phyloP scores from a whole-genome alignment of 2,797 vertebrate genomes.

The Austrolebias charrua region DNA sequence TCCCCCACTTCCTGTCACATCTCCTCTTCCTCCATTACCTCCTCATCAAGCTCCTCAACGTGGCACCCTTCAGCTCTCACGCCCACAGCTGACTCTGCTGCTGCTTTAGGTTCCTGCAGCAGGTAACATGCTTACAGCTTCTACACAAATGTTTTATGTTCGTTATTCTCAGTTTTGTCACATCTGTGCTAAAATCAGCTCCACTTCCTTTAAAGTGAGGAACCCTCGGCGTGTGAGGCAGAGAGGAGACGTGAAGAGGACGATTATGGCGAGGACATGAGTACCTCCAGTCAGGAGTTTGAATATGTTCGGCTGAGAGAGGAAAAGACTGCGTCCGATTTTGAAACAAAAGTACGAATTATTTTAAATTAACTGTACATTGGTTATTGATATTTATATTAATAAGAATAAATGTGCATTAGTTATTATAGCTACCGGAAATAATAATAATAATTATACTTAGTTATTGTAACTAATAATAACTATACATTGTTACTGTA shows the following conservation, averaged over 20 bases:
- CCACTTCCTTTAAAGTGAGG: constrained; percentile 44
- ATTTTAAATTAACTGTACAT: background rate
- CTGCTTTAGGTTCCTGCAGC: constrained; percentile 48
- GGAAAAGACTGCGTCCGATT: constrained; percentile 81
- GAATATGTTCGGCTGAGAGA: constrained; percentile 66
- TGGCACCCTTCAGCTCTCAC: constrained; percentile 49
- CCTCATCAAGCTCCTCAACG: constrained; percentile 31
- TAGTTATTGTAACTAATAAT: too few relatives aligned
- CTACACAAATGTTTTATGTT: background rate
- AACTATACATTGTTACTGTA: too few relatives aligned
- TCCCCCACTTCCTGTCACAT: constrained; percentile 17
- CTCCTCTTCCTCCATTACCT: constrained; percentile 26
- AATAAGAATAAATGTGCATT: too few relatives aligned
- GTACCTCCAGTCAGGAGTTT: constrained; percentile 68
- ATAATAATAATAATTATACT: too few relatives aligned
- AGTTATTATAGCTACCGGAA: too few relatives aligned
- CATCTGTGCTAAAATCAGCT: background rate
- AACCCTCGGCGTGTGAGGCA: constrained; percentile 32
- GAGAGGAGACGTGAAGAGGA: constrained; percentile 58
- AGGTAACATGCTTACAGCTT: constrained; percentile 58
- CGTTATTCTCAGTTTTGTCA: background rate
- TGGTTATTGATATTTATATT: too few relatives aligned
- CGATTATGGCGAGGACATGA: constrained; percentile 62
- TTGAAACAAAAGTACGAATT: constrained; percentile 81
- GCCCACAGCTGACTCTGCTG: constrained; percentile 44